Conservation (phyloP, 64 coral and sea anemone genomes). For the Catalaphyllia jardinei region DNA sequence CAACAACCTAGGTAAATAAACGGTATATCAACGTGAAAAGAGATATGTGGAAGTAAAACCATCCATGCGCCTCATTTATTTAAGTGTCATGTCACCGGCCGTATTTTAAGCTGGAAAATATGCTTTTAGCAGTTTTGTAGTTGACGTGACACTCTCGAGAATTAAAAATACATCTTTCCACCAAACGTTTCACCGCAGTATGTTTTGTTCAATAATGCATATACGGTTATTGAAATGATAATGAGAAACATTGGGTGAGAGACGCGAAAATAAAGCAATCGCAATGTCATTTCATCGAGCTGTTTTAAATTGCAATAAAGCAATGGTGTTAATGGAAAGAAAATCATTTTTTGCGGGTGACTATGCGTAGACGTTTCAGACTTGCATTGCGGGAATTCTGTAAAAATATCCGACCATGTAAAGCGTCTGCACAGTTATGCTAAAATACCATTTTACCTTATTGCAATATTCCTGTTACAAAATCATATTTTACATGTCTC, state of each 20-base stretch:
- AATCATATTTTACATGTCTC: background rate
- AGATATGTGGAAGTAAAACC: background rate
- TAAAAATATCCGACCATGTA: background rate
- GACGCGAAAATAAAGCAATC: conserved; percentile 11
- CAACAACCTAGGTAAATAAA: conserved; percentile 15
- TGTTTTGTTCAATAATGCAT: background rate
- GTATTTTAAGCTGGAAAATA: background rate
- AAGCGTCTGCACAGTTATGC: background rate
- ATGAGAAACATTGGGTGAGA: conserved; percentile 20
- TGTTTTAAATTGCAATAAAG: background rate
- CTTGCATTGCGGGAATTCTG: background rate
- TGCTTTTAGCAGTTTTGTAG: background rate
- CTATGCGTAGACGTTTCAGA: background rate
- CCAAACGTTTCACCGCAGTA: background rate
- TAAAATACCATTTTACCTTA: background rate
- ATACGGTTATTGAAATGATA: conserved; percentile 12
- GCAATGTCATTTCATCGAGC: background rate
- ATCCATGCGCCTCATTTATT: background rate
- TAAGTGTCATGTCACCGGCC: background rate
- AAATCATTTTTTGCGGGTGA: background rate
- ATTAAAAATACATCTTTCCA: background rate
- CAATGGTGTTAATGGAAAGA: conserved; percentile 1
- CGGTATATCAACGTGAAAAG: background rate
- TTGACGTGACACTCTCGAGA: background rate
- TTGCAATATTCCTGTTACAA: background rate